Conservation (phyloP, 2,888 invertebrate genomes). For the Cyaniris semiargus region DNA sequence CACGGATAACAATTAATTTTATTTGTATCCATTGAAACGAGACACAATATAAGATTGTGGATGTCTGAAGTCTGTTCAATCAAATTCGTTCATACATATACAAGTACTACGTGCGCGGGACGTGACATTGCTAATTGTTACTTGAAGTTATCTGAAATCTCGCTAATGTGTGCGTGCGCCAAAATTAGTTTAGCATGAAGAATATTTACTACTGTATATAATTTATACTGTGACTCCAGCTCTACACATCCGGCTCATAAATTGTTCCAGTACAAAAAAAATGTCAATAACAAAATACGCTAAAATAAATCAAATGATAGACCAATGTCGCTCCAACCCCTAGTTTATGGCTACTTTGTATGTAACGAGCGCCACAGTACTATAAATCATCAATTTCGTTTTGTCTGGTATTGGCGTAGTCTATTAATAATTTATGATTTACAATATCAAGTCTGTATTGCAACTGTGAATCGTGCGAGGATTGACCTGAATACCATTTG, state of each 20-base stretch:
- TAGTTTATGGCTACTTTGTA: slow-evolving; percentile 15
- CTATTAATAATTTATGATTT: slow-evolving; percentile 30
- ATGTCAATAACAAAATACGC: slow-evolving; percentile 1
- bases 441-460: slow-evolving; percentile 21
- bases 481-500: slow-evolving; percentile 8
- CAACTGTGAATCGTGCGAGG: slow-evolving; percentile 7
- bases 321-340: not conserved
- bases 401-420: slow-evolving; percentile 29
- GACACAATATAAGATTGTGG: no score
- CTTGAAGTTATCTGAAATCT: no score
- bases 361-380: not conserved
- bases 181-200: no score
- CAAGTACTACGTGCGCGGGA: no score
- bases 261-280: not conserved
- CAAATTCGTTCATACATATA: no score
- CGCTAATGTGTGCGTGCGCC: no score
- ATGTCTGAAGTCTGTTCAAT: no score
- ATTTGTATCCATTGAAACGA: no score
- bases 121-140: no score
- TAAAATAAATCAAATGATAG: not conserved
- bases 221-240: not conserved
- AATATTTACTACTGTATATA: no score
- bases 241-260: not conserved
- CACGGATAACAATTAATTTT: no score
- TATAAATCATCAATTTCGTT: slow-evolving; percentile 25